Conservation (phyloP, 2,113 vertebrate species). For the Oreochromis niloticus region DNA sequence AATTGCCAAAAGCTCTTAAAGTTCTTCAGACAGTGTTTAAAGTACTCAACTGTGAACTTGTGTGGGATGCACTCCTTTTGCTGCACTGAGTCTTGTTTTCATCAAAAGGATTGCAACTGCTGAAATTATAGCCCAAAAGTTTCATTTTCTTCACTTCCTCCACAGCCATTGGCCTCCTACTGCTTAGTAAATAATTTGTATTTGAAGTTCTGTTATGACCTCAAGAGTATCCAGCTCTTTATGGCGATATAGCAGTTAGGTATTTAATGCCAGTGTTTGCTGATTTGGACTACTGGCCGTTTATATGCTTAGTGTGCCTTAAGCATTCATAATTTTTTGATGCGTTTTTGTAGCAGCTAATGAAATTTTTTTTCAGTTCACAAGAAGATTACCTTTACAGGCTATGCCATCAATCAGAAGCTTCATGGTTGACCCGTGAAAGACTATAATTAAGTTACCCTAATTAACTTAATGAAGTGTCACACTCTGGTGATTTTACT, state of each 20-base stretch:
- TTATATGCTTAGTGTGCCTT: background rate
- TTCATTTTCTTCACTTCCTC: slow-evolving; percentile 9
- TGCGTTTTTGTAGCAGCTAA: background rate
- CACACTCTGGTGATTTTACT: slow-evolving; percentile 78
- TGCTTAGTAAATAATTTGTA: background rate
- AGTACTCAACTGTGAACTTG: slow-evolving; percentile 43
- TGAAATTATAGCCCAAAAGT: slow-evolving; percentile 29
- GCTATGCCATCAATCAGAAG: slow-evolving; percentile 78
- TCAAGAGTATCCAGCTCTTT: background rate
- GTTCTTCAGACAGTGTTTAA: slow-evolving; percentile 48
- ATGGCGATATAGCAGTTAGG: background rate
- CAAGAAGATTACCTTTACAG: slow-evolving; percentile 80
- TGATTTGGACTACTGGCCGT: background rate
- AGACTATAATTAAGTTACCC: slow-evolving; percentile 84
- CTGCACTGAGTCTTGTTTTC: slow-evolving; percentile 41
- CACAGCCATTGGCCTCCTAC: slow-evolving; percentile 5
- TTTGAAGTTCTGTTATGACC: slow-evolving; percentile 31
- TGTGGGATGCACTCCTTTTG: slow-evolving; percentile 51
- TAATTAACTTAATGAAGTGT: slow-evolving; percentile 90
- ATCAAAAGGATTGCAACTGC: slow-evolving; percentile 54
- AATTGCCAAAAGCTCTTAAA: slow-evolving; percentile 69
- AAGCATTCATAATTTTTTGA: background rate
- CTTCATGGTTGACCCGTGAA: slow-evolving; percentile 81
- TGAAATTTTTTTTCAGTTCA: slow-evolving; percentile 62
- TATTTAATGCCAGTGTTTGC: background rate